Base-by-base conservation (phyloP, 2,888 invertebrate genomes). In the Scaptomyza cyrtandrae region DNA sequence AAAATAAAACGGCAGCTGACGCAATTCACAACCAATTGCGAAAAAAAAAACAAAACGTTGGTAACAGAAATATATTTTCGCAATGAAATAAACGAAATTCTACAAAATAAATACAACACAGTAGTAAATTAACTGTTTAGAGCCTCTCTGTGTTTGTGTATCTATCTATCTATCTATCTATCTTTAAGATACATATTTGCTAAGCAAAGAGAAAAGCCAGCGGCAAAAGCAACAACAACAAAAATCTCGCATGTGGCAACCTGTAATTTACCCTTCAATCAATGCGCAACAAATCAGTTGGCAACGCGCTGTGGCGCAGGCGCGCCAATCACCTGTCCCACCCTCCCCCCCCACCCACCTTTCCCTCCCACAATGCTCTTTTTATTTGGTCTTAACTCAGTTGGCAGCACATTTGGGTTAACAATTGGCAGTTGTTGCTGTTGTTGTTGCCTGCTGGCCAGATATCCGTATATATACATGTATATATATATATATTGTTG, bases 261-360 rank as follows among this genome's bases (percentile, higher is more conserved):
- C 71, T 76, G 89, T 85, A 88, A 87, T 89, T 86, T 87, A 86
- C 89, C 86, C 86, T 86, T 86, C 86, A 88, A 88, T 88, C 89
- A 86, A 82, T 82, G 86, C 86, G 80, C 88, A 88, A 78, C 85
- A 78, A 84, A 85, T 86, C 83, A 73, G 86, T 88, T 78, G 86
- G 83, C 80, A 85, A 88, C 86, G 88, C 81, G 80, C 77, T 57
- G 50, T 37, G 82, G 82, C 87, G 74, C 83, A 80, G 71, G 80
- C 84, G 84, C 69, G 76, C 85, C 88, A 69, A 70, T 71, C 68
- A 71, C 59, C 55, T 16, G 6, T 6, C 44, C 37, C 54, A 6
- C 7, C 44, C 37, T 41, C 37, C 54, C 4, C 7, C 44, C 37
- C 54, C 19, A 14, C 41, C 41, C 29, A 27, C 19, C 35, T 11